Evolutionary conservation across 2,113 vertebrate genomes (phyloP).

Genomic region (Oryctolagus cuniculus): mOryCun1.1 NC_091449.1:24991501-24992000

Average conservation of each 20-base stretch:
- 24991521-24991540: background rate
- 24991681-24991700: constrained; percentile 76
- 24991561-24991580: constrained; percentile 66
- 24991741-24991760: constrained; percentile 61
- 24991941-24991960: background rate
- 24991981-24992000: background rate
- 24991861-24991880: constrained; percentile 52
- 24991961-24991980: background rate
- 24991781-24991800: constrained; percentile 69
- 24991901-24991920: constrained; percentile 44
- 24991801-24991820: constrained; percentile 67
- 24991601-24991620: constrained; percentile 68
- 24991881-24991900: constrained; percentile 76
- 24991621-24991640: constrained; percentile 53
- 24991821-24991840: constrained; percentile 75
- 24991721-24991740: constrained; percentile 73
- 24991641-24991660: constrained; percentile 16
- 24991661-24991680: constrained; percentile 66
- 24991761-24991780: constrained; percentile 71
- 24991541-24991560: constrained; percentile 59
- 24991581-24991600: constrained; percentile 42
- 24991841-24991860: constrained; percentile 48
- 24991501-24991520: constrained; percentile 66
- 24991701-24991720: constrained; percentile 66
- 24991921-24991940: background rate